Base-by-base conservation (phyloP, 2,888 invertebrate species). In the Cantharis flavilabris region DNA sequence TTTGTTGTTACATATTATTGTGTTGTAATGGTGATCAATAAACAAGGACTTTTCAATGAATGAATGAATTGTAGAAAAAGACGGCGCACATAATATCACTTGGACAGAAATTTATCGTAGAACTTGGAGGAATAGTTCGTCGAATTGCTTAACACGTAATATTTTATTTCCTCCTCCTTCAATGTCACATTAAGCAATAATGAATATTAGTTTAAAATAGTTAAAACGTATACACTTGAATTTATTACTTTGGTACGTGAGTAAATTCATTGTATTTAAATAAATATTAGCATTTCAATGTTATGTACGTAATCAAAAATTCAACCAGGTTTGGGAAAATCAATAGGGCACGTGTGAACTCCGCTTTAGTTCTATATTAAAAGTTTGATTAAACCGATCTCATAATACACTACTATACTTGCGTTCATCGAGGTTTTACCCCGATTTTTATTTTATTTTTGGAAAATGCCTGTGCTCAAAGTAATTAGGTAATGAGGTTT, bases 381-480 rank as follows among this genome's bases (percentile, higher is more conserved):
- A 65, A 65, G 16, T 65, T 30, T 65, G 33, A 33, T 33, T 33
- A 33, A 33, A 4, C 33, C 33, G 33, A 33, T 33, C 49, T 49
- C 49, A n/a, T 49, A 49, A 49, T n/a, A 49, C 49, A 16, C 16
- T 16, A 16, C 16, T 16, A n/a, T n/a, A 49, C n/a, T 49, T n/a
- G 49, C 49, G 13, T 49, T 7, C n/a, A n/a, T 49, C 49, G 49
- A 49, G 49, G n/a, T n/a, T 49, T n/a, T 75, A 77, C 77, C 77
- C 77, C 72, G 70, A 75, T 77, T 77, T 77, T 77, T 75, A 65
- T 65, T 77, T 77, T 75, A 72, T 75, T 77, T 77, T 77, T 70
- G 70, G 70, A 71, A 30, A 63, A 16, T n/a, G 26, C 9, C 67
- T 28, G 49, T 20, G 30, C 72, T 62, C 72, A 65, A 65, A 49